Conservation (phyloP, 2,113 vertebrate genomes). For the Acrocephalus kingi region DNA sequence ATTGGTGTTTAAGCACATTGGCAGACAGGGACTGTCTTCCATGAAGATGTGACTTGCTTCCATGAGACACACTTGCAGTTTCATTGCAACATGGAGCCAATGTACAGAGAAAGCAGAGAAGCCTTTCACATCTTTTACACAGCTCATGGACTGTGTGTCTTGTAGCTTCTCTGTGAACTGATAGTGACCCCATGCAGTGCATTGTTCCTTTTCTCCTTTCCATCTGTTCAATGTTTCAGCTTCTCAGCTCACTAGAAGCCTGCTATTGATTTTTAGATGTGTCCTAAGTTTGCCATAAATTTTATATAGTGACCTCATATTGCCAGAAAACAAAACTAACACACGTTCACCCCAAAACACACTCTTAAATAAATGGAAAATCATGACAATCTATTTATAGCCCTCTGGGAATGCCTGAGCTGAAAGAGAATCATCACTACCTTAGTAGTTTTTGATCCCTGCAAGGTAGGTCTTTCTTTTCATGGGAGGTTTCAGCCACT, state of each 20-base stretch:
- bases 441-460: neutral
- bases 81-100: neutral
- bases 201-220: neutral
- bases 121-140: neutral
- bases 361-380: neutral
- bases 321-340: neutral
- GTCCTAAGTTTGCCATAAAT: neutral
- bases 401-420: neutral
- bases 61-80: fast-evolving
- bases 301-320: neutral
- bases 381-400: neutral
- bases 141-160: neutral
- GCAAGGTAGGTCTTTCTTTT: neutral
- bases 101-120: neutral
- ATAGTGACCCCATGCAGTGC: neutral
- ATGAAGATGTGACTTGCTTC: neutral
- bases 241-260: neutral
- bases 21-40: no score
- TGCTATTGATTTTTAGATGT: constrained; percentile 11
- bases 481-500: neutral
- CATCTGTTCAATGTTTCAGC: constrained; percentile 15
- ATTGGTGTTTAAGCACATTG: neutral
- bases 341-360: neutral
- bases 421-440: neutral
- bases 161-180: neutral